Conservation (phyloP, 2,888 invertebrate genomes). For the Halictus quadricinctus region DNA sequence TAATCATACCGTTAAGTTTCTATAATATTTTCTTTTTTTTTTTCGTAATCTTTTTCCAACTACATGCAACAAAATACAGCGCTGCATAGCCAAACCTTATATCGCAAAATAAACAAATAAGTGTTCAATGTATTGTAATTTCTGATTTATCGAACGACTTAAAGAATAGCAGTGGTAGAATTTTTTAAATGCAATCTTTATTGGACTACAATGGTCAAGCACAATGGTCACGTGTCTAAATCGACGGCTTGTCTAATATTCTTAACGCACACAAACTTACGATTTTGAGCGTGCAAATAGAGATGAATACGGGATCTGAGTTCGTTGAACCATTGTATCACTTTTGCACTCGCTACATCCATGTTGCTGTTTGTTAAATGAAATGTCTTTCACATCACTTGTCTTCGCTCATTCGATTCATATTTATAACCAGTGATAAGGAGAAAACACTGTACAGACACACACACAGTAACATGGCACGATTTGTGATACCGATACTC, state of each 20-base stretch:
- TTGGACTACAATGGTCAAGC: neutral
- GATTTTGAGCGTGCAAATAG: conserved; percentile 77
- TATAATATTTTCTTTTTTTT: neutral
- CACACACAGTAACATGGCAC: conserved; percentile 15
- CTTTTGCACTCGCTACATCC: conserved; percentile 76
- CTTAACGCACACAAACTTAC: conserved; percentile 73
- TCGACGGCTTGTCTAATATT: neutral
- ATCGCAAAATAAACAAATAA: neutral
- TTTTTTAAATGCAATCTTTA: conserved; percentile 1
- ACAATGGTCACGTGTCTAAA: conserved; percentile 2
- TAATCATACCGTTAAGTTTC: neutral
- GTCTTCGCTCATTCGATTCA: conserved; percentile 43
- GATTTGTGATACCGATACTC: neutral
- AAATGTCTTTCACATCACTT: conserved; percentile 54
- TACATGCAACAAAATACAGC: neutral
- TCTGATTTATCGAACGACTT: neutral
- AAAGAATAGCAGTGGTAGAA: neutral
- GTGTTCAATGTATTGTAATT: neutral
- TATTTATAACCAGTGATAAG: conserved; percentile 45
- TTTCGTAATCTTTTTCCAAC: neutral
- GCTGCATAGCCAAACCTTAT: neutral
- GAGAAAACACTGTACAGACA: conserved; percentile 14
- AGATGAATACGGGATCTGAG: conserved; percentile 77
- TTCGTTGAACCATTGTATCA: conserved; percentile 78
- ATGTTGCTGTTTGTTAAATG: conserved; percentile 64